Conservation (phyloP, 1,140 invertebrate genomes). For the Pseudomyrmex pallidus region DNA sequence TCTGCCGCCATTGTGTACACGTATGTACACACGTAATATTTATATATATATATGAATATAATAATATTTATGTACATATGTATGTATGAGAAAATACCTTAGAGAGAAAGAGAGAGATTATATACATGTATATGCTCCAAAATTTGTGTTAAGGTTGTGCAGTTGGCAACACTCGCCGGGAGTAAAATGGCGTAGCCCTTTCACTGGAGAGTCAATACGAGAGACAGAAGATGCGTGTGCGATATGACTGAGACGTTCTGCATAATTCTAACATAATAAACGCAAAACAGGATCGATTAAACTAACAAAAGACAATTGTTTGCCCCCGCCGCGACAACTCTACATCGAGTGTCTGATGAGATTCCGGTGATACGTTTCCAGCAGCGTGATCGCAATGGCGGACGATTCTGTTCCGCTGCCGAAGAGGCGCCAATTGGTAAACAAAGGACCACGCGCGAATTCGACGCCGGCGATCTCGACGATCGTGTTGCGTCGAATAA, state of each 20-base stretch:
- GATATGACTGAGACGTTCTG: conserved; percentile 31
- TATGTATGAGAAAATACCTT: too few relatives aligned
- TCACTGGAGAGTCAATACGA: conserved; percentile 55
- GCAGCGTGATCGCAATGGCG: conserved; percentile 81
- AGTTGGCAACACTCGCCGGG: conserved; percentile 65
- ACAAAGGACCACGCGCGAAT: conserved; percentile 70
- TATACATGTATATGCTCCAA: not conserved
- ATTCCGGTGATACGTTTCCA: conserved; percentile 79
- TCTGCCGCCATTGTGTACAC: too few relatives aligned
- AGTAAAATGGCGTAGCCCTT: conserved; percentile 75
- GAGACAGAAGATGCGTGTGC: conserved; percentile 52
- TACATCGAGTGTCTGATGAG: conserved; percentile 67
- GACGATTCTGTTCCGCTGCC: conserved; percentile 80
- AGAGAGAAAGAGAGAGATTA: too few relatives aligned
- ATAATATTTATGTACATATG: too few relatives aligned
- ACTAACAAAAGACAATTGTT: conserved; percentile 9
- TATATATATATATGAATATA: too few relatives aligned
- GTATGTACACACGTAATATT: too few relatives aligned
- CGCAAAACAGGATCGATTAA: conserved; percentile 15
- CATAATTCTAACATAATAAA: conserved; percentile 74
- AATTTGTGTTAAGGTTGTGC: not conserved
- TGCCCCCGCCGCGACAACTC: not conserved
- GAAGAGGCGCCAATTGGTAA: conserved; percentile 84
- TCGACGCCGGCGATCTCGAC: not conserved
- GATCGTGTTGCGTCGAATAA: not conserved